Conservation (phyloP, 2,888 invertebrate genomes). For the Rotaria sp. region DNA sequence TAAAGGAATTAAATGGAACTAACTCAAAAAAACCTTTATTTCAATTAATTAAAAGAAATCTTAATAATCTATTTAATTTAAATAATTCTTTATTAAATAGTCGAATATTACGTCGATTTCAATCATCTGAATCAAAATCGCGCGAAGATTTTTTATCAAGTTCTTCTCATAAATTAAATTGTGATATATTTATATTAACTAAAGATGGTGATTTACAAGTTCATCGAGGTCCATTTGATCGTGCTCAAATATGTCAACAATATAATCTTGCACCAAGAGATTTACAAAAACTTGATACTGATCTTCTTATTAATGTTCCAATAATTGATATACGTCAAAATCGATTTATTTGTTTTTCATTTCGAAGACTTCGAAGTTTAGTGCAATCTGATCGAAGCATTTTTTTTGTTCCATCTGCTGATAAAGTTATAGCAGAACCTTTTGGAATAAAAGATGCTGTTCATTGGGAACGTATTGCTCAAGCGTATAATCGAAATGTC, state of each 20-base stretch:
- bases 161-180: background rate
- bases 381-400: background rate
- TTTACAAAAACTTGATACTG: constrained; percentile 22
- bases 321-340: background rate
- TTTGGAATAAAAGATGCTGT: background rate
- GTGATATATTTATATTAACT: background rate
- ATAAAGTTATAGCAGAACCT: background rate
- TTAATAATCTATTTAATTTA: background rate
- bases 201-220: background rate
- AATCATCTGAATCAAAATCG: background rate
- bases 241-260: constrained; percentile 10
- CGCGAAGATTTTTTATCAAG: background rate
- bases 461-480: background rate
- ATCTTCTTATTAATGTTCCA: constrained; percentile 2
- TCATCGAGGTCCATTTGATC: constrained; percentile 23
- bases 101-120: background rate
- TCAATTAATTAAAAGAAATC: background rate
- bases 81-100: background rate
- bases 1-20: no score
- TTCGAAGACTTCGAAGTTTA: background rate
- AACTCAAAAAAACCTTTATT: background rate
- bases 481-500: background rate
- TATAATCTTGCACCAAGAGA: constrained; percentile 19
- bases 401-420: background rate
- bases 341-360: constrained; percentile 2